Base-by-base conservation (phyloP, 2,113 vertebrate species). In the Microcebus jonahi region DNA sequence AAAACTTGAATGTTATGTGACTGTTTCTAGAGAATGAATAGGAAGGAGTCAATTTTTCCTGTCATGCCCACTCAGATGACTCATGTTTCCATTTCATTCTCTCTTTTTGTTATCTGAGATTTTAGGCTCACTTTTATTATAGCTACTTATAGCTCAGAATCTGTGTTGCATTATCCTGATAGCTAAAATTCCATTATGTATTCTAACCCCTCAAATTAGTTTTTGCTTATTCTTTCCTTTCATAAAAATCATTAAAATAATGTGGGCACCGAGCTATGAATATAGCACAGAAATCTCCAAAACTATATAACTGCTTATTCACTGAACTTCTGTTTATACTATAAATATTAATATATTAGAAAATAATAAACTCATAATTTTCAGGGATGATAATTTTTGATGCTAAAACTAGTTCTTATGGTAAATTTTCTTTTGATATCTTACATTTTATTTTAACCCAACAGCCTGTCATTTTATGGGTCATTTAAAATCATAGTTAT, bases 351-450 rank as follows among this genome's bases (percentile, higher is more conserved):
- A 53, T 84, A 57, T 75, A n/a, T 87, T 59, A 71, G 39, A 88
- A 92, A 96, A 76, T 88, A 77, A 65, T 53, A 73, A 65, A 71
- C 55, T 86, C 31, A 29, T 39, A 73, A 73, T 76, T 76, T 96
- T 89, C 21, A 96, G 71, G 5, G 59, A 55, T 73, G n/a, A 59
- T 21, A 67, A 84, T 84, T 70, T 79, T 92, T 84, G 11, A 17
- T 29, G 29, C 18, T 70, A 21, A 86, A 77, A 73, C 4, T 36
- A 71, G 17, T 55, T 75, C 15, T 95, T 65, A 70, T 8, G 9
- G 76, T 77, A 84, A 27, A 4, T 75, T 53, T 42, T 76, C 36
- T 86, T 93, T 77, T 10, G 50, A 10, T 20, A 3, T 18, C 8
- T 6, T 92, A 25, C 8, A 76, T 82, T 82, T 93, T 13, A 42